Conservation (phyloP, 1,140 invertebrate species). For the Micrasema longulum region DNA sequence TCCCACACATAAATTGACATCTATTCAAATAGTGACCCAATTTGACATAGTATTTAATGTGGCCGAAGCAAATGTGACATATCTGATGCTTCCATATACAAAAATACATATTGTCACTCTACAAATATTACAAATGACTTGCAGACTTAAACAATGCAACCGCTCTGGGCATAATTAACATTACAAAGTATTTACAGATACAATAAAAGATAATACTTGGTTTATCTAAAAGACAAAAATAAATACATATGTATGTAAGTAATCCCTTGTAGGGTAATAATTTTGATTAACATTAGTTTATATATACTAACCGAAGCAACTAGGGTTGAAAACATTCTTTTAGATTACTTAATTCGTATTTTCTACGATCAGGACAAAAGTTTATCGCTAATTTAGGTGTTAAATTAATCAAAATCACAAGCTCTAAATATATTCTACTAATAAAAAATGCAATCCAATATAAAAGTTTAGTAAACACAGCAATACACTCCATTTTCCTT, state of each 20-base stretch:
- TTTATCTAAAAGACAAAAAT: conserved; percentile 3
- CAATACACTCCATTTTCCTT: too few relatives aligned
- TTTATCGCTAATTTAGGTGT: too few relatives aligned
- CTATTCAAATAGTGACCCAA: conserved; percentile 6
- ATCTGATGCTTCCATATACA: conserved; percentile 39
- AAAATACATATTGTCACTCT: conserved; percentile 38
- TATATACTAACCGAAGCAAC: conserved; percentile 21
- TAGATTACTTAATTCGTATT: too few relatives aligned
- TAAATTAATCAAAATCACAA: too few relatives aligned
- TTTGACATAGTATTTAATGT: conserved; percentile 13
- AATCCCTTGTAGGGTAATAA: conserved; percentile 22
- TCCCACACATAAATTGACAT: conserved; percentile 35
- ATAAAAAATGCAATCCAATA: too few relatives aligned
- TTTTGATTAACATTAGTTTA: conserved; percentile 9
- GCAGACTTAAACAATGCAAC: conserved; percentile 2
- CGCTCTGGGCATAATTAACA: background rate
- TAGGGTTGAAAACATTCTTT: too few relatives aligned
- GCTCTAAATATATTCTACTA: too few relatives aligned
- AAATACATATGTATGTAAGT: conserved; percentile 19
- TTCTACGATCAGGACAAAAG: too few relatives aligned
- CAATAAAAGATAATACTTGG: background rate
- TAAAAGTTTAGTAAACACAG: too few relatives aligned
- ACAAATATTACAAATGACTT: conserved; percentile 12
- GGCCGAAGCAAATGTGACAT: conserved; percentile 29
- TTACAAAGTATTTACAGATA: conserved; percentile 21